Evolutionary conservation across 2,888 invertebrate species (phyloP), one percentile per base, ranked within the genome.

Genomic region (Limnephilus lunatus): DNA sequence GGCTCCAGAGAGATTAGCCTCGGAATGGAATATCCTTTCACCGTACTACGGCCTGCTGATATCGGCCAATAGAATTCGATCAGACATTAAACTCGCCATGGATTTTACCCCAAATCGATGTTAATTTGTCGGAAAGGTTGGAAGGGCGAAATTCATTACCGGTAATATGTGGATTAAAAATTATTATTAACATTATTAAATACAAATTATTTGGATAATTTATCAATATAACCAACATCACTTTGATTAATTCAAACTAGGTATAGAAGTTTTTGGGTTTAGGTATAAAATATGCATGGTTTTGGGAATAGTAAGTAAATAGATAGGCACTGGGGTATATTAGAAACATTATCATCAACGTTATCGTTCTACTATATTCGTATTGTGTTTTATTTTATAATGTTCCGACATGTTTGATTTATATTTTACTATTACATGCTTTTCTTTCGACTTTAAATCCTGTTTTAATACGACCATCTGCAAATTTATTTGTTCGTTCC

Each of bases 51-150:
- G 25, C 68, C n/a, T 7, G 35, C 81, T 91, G 91, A 87, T 80
- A 87, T 87, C 35, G 87, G 87, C 86, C 81, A 30, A 30, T 81
- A 35, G 68, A 91, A 91, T 91, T 91, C 81, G 83, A 32, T 91
- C 68, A 53, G 91, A 91, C 91, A 81, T 80, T 68, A 39, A 39
- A 39, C 44, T 85, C 35, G n/a, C 12, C 85, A 14, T 44, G 44
- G 85, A 19, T 32, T 85, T 39, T 35, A 85, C n/a, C 85, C n/a
- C 31, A 85, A 35, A 85, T 85, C 44, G 39, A 85, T 39, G 35
- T 19, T 85, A 85, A 85, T 39, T 35, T 39, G n/a, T 85, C n/a
- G n/a, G 25, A 39, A n/a, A 85, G 39, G 68, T 68, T 68, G 5
- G 68, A 68, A n/a, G 68, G 68, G 68, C 9, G 68, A n/a, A 68